These are phyloP conservation scores for Acrobasis consociella DNA, from an alignment of 2,888 invertebrate species.

Conservation along the genomic window DNA sequence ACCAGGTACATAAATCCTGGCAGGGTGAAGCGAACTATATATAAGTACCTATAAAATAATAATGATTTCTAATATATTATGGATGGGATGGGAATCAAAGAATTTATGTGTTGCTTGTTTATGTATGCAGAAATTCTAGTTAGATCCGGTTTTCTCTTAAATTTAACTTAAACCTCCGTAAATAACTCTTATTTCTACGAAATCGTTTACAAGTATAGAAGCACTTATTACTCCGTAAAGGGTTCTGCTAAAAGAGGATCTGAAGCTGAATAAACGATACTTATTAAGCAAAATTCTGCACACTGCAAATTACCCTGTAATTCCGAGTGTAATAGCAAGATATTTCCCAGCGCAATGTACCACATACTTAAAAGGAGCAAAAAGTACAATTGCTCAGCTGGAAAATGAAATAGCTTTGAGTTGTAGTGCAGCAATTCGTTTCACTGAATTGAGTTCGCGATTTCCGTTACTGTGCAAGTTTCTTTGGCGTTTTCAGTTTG, in stretches of 20 bases:
- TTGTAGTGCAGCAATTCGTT: constrained; percentile 48
- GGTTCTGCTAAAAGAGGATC: neutral
- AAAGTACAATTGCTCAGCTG: constrained; percentile 27
- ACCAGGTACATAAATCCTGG: no score
- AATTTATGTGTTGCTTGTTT: no score
- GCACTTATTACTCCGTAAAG: no score
- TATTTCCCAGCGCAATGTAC: constrained; percentile 8
- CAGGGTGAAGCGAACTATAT: no score
- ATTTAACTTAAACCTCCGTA: no score
- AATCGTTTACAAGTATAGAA: no score
- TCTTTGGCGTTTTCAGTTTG: neutral
- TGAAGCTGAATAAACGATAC: constrained; percentile 6
- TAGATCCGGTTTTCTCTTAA: no score
- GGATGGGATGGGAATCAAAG: no score
- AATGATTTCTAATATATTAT: no score
- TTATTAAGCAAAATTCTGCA: neutral
- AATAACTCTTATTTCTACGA: no score
- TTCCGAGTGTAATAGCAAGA: neutral
- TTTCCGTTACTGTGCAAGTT: constrained; percentile 32
- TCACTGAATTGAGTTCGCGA: constrained; percentile 49
- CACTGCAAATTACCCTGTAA: constrained; percentile 9
- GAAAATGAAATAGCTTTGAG: constrained; percentile 52
- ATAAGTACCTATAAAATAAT: no score
- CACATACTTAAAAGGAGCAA: constrained; percentile 17
- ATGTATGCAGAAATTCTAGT: no score